Base-by-base conservation (phyloP, 1,140 invertebrate species). In the Thaumetopoea pityocampa region DNA sequence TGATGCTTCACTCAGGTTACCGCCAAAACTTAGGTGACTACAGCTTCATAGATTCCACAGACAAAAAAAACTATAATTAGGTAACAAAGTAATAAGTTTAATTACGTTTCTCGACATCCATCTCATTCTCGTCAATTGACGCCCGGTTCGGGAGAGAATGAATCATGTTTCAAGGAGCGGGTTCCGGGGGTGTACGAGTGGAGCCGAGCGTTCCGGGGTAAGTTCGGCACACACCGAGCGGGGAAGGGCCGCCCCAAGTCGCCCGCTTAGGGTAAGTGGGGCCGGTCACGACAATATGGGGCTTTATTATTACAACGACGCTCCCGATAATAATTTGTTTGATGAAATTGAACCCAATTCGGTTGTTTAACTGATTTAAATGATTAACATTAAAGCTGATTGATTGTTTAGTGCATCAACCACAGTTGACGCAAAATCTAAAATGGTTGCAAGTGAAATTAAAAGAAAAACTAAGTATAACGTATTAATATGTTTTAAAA, bases 131-230 rank as follows among this genome's bases (percentile, higher is more conserved):
- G 56, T 73, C 67, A 69, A 78, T 80, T 83, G 67, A 67, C 57
- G 62, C 47, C 38, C 50, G 63, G 53, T 56, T 64, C 54, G 55
- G 54, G 63, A 60, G n/a, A n/a, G 69, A 69, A 80, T 81, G 76
- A 84, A 80, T 80, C 80, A 84, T 81, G 69, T 58, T 77, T 74
- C 63, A 76, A 81, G 73, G 65, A 81, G 74, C 67, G 68, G 74
- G 81, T 79, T 84, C 77, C 71, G 71, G 69, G 77, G 80, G 74
- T 73, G 46, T 71, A 71, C 62, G 68, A 73, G 79, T 71, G 72
- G 67, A 81, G 70, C 73, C 67, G 72, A 79, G 50, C 67, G 61
- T 67, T 78, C 70, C 72, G 67, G 74, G 76, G 77, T 78, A 74
- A 72, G 77, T 71, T 64, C 64, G 67, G 65, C 67, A 77, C 77